Evolutionary conservation across 1,140 invertebrate genomes (phyloP), one percentile per base, ranked within the genome.

Genomic region (Gonioctena quinquepunctata): DNA sequence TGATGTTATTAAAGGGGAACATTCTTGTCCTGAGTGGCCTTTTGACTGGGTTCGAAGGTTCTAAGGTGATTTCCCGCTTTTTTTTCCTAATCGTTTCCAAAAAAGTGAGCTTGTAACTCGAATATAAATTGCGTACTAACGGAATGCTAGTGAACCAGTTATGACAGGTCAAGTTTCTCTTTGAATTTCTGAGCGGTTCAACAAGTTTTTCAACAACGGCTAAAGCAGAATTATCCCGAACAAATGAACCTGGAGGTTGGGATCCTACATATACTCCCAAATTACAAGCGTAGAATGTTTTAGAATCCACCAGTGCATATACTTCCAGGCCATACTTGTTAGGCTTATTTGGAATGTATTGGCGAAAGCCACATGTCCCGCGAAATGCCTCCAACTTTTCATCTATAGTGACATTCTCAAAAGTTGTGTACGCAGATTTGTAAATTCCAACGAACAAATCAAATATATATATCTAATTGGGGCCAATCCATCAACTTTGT

Each of bases 321-420:
- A 33, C 13, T 33, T 33, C 13, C 13, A 33, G 7, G 28, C 28
- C 28, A 33, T 33, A 33, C 13, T 13, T 33, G 13, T 7, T 13
- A 33, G 28, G 28, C 13, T 33, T 33, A 13, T 13, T 33, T 18
- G 81, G 81, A 11, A 86, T 83, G 63, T 84, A 85, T n/a, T n/a
- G n/a, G n/a, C n/a, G 70, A 59, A 59, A 16, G 22, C 11, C 26
- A 52, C 49, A 66, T 23, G 18, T 61, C 16, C 64, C 42, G 0
- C 42, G 33, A 21, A 66, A 56, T 22, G 49, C 13, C 49, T 66
- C 42, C 5, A 66, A 6, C 21, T 54, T 66, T 72, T 86, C 83
- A 75, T 85, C 81, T 59, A 84, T 72, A 49, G 81, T 83, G 1
- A 83, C 18, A 71, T 22, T 11, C 7, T 25, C n/a, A 27, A 26